These are phyloP conservation scores for Calliphora vicina DNA, from an alignment of 1,140 invertebrate species.

Conservation along the genomic window DNA sequence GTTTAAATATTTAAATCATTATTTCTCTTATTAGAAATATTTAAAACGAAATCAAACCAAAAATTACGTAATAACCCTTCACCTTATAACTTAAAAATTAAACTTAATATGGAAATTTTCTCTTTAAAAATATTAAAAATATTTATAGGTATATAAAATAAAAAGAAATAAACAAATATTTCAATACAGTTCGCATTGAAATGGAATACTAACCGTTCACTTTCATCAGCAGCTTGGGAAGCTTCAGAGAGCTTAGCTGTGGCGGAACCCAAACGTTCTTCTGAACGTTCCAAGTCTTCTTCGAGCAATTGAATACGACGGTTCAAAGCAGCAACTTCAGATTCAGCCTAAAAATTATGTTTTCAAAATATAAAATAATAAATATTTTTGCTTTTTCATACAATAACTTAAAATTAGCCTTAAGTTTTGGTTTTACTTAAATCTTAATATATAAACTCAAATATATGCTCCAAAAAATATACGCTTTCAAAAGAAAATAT, in stretches of 20 bases:
- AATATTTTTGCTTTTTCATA: slow-evolving; percentile 7
- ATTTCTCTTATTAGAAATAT: neutral
- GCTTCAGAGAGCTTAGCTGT: slow-evolving; percentile 98
- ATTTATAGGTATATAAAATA: slow-evolving; percentile 16
- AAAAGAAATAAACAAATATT: slow-evolving; percentile 36
- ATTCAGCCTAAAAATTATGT: slow-evolving; percentile 85
- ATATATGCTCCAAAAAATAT: slow-evolving; percentile 27
- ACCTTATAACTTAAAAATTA: neutral
- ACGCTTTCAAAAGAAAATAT: slow-evolving; percentile 3
- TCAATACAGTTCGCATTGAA: slow-evolving; percentile 41
- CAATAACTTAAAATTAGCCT: neutral
- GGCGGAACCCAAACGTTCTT: slow-evolving; percentile 95
- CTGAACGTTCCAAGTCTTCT: slow-evolving; percentile 98
- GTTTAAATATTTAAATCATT: neutral
- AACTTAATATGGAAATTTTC: neutral
- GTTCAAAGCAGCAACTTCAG: slow-evolving; percentile 97
- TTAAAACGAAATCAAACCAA: slow-evolving; percentile 7
- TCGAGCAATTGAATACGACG: slow-evolving; percentile 98
- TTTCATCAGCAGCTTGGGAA: slow-evolving; percentile 98
- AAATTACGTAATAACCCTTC: neutral
- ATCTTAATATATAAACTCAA: slow-evolving; percentile 30
- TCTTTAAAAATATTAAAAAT: slow-evolving; percentile 11
- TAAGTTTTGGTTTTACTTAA: neutral
- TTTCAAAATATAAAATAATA: slow-evolving; percentile 23
- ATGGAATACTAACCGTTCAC: slow-evolving; percentile 88